Conservation (phyloP, 2,797 vertebrate genomes). For the Peromyscus nudipes region DNA sequence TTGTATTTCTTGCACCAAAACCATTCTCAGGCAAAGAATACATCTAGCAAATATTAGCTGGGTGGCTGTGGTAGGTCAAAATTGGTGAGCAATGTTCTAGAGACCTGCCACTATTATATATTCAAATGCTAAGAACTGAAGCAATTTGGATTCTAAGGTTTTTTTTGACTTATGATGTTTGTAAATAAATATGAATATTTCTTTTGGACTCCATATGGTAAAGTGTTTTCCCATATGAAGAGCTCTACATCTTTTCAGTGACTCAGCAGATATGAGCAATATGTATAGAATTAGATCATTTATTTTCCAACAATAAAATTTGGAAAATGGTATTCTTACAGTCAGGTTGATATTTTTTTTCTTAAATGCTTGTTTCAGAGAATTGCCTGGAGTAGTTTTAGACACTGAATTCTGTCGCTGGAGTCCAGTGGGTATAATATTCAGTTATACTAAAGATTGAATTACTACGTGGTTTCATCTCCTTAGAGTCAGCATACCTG, state of each 20-base stretch:
- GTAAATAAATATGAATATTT: slow-evolving; percentile 21
- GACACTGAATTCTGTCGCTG: slow-evolving; percentile 24
- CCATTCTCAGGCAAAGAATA: neutral
- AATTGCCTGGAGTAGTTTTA: neutral
- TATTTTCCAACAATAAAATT: slow-evolving; percentile 56
- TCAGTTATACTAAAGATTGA: neutral
- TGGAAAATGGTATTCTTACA: neutral
- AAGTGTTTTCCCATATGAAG: neutral
- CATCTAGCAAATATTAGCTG: neutral
- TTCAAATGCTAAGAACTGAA: neutral
- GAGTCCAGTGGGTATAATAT: neutral
- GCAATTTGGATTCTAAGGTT: neutral
- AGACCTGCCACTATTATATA: neutral
- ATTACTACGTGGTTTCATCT: neutral
- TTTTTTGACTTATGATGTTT: neutral
- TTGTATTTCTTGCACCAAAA: neutral
- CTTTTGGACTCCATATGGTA: neutral
- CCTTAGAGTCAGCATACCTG: slow-evolving; percentile 10
- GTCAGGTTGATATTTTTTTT: slow-evolving; percentile 44
- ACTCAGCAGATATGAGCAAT: slow-evolving; percentile 35
- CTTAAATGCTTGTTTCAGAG: slow-evolving; percentile 47
- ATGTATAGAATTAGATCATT: neutral
- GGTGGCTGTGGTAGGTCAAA: neutral
- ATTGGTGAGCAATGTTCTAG: neutral
- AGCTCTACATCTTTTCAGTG: neutral